phyloP scores from a whole-genome alignment of 1,140 invertebrate species.

The Euschistus heros region DNA sequence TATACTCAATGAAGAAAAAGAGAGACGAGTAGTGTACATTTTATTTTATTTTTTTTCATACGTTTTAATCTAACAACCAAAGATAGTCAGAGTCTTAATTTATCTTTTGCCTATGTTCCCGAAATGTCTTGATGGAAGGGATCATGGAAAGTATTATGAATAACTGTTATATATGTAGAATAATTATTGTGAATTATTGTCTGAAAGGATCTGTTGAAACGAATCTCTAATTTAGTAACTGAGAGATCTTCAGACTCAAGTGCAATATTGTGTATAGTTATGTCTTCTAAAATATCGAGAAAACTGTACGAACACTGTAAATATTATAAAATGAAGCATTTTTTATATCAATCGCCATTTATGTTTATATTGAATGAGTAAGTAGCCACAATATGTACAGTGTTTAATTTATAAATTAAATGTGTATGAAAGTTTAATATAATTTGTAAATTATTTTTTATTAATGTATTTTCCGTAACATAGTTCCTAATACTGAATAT shows the following conservation, averaged over 20 bases:
- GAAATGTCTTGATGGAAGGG: background rate
- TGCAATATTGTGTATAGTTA: constrained; percentile 19
- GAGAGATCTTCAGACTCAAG: constrained; percentile 19
- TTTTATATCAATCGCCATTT: constrained; percentile 4
- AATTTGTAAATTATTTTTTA: constrained; percentile 27
- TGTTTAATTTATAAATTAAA: constrained; percentile 22
- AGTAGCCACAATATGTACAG: constrained; percentile 20
- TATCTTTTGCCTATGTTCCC: background rate
- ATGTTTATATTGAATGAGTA: constrained; percentile 3
- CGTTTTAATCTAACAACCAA: constrained; percentile 19
- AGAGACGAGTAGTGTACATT: constrained; percentile 1
- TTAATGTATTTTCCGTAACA: constrained; percentile 26
- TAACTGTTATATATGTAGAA: constrained; percentile 9
- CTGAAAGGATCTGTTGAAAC: background rate
- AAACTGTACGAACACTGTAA: constrained; percentile 6
- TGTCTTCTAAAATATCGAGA: constrained; percentile 10
- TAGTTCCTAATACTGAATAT: constrained; percentile 27
- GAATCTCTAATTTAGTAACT: background rate
- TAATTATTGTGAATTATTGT: background rate
- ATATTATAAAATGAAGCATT: constrained; percentile 7
- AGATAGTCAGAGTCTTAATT: constrained; percentile 17
- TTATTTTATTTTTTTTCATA: background rate
- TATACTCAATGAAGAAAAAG: background rate
- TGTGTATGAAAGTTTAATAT: constrained; percentile 21
- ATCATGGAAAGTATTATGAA: constrained; percentile 6